Evolutionary conservation across 2,113 vertebrate species (phyloP).

Genomic region (Eretmochelys imbricata): DNA sequence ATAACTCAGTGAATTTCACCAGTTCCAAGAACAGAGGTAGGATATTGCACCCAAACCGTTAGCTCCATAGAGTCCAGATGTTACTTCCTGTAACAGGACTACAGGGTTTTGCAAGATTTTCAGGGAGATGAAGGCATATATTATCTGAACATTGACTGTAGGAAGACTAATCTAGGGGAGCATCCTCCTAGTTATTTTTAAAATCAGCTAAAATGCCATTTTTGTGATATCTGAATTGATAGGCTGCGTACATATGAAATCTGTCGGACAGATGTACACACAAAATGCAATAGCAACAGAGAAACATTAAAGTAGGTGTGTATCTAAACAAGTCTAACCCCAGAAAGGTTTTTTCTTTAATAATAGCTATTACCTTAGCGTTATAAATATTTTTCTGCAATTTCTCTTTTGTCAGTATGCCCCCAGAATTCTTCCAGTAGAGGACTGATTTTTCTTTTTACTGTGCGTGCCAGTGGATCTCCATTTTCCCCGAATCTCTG

Average conservation of each 20-base stretch:
- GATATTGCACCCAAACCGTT: background rate
- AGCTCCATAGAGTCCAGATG: background rate
- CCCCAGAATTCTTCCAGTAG: background rate
- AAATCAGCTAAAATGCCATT: background rate
- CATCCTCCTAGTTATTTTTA: background rate
- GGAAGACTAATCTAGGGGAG: background rate
- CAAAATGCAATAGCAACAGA: background rate
- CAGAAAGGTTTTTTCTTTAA: background rate
- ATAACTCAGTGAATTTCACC: background rate
- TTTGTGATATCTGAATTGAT: background rate
- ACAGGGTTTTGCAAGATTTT: background rate
- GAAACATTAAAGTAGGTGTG: background rate
- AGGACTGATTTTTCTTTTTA: background rate
- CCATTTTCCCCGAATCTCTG: background rate
- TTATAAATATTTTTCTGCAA: conserved; percentile 2
- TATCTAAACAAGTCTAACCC: background rate
- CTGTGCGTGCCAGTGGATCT: background rate
- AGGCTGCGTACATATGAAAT: background rate
- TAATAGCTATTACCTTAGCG: background rate
- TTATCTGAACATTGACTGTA: background rate
- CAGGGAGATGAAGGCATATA: background rate
- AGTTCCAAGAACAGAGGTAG: background rate
- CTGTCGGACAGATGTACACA: conserved; percentile 12
- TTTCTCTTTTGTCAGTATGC: background rate
- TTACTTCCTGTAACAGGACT: background rate